Percentiles rank a stretch among this genome's conserved stretches.
Evolutionary conservation across 2,113 vertebrate genomes (phyloP).

Genomic region (Corythornis cristatus): DNA sequence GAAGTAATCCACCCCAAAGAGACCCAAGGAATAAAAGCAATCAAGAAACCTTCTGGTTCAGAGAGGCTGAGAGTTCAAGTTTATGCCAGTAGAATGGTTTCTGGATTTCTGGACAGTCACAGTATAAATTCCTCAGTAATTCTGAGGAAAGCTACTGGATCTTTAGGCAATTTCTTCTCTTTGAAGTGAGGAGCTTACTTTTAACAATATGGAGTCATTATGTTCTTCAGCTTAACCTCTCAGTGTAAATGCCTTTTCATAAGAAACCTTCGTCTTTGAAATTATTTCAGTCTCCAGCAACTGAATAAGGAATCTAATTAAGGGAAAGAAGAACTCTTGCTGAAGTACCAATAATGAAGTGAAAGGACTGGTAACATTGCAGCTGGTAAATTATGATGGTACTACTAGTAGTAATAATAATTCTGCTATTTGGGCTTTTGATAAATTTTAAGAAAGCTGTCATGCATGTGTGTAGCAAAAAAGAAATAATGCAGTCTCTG

Average conservation of each 20-base stretch:
- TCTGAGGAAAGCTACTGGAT: neutral
- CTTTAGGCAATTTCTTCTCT: neutral
- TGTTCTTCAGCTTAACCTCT: neutral
- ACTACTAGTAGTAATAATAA: neutral
- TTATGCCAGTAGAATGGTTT: neutral
- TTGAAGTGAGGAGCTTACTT: neutral
- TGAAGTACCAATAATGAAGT: neutral
- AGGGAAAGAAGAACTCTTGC: neutral
- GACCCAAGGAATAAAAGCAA: neutral
- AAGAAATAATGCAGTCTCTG: neutral
- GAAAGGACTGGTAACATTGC: neutral
- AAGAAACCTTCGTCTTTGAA: neutral
- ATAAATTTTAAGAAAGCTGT: neutral
- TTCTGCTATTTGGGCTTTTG: neutral
- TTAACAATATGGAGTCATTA: neutral
- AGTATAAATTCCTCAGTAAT: neutral
- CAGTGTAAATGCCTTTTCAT: neutral
- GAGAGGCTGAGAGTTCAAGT: neutral
- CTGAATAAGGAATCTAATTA: neutral
- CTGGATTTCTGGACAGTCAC: neutral
- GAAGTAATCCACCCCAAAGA: neutral
- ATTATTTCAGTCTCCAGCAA: neutral
- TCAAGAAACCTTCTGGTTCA: neutral
- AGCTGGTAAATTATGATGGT: neutral
- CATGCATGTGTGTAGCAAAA: neutral